phyloP scores from a whole-genome alignment of 2,888 invertebrate genomes.

The Drosophila prostipennis region DNA sequence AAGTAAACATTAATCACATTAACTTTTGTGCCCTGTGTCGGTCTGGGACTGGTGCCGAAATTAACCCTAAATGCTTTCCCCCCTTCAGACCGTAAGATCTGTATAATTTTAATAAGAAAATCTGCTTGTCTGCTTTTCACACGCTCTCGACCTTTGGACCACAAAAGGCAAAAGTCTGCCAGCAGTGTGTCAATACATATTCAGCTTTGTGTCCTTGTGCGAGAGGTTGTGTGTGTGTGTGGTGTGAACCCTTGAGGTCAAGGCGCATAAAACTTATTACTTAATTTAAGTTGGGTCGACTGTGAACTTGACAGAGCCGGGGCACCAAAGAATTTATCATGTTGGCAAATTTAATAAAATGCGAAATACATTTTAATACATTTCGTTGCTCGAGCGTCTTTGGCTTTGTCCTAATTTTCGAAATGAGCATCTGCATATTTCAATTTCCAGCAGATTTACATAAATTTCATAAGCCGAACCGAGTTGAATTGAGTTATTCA shows the following conservation, averaged over 20 bases:
- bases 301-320: constrained; percentile 51
- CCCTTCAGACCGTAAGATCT: constrained; percentile 18
- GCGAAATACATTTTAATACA: constrained; percentile 65
- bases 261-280: constrained; percentile 77
- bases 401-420: constrained; percentile 47
- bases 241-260: constrained; percentile 65
- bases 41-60: constrained; percentile 47
- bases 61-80: constrained; percentile 66
- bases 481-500: constrained; percentile 50
- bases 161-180: constrained; percentile 65
- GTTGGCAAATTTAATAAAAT: constrained; percentile 74
- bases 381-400: constrained; percentile 22
- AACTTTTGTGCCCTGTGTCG: constrained; percentile 61
- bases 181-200: constrained; percentile 69
- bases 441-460: constrained; percentile 75
- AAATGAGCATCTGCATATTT: constrained; percentile 78
- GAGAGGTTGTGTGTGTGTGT: constrained; percentile 2
- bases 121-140: constrained; percentile 43
- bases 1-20: constrained; percentile 80
- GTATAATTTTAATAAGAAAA: constrained; percentile 70
- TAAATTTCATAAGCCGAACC: constrained; percentile 55
- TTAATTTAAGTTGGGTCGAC: constrained; percentile 72
- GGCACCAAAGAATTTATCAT: constrained; percentile 67
- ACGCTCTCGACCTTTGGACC: constrained; percentile 59
- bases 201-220: constrained; percentile 19